Percentiles rank a stretch among this genome's conserved stretches.
Evolutionary conservation across 2,888 invertebrate genomes (phyloP).

Genomic region (Drosophila robusta): DNA sequence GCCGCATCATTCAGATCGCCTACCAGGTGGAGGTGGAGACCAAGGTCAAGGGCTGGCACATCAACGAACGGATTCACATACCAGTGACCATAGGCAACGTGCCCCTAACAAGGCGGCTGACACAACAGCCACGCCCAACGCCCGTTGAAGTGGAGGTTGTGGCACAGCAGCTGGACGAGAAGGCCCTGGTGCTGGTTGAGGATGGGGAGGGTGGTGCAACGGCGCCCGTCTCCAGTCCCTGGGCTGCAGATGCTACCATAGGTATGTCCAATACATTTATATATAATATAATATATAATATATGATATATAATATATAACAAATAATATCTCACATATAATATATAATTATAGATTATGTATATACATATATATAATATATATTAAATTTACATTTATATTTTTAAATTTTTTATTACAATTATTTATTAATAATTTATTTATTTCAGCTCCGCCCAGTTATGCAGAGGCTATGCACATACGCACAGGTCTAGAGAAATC

Average conservation of each 20-base stretch:
- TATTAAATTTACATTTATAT: too few species aligned
- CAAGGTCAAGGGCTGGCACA: constrained; percentile 73
- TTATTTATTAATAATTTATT: neutral
- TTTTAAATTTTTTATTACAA: neutral
- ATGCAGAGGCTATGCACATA: constrained; percentile 80
- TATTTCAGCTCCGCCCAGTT: constrained; percentile 80
- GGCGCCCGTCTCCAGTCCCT: constrained; percentile 45
- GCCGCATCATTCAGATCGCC: constrained; percentile 79
- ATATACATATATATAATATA: too few species aligned
- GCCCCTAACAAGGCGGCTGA: constrained; percentile 58
- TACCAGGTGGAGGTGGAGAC: constrained; percentile 81
- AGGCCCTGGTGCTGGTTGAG: constrained; percentile 52
- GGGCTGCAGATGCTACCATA: constrained; percentile 62
- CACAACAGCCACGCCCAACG: constrained; percentile 37
- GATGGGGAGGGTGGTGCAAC: constrained; percentile 1
- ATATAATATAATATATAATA: too few species aligned
- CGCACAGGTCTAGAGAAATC: constrained; percentile 18
- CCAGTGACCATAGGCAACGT: constrained; percentile 84
- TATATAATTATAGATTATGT: too few species aligned
- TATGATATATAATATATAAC: too few species aligned
- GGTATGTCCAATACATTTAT: constrained; percentile 40
- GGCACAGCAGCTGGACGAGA: constrained; percentile 57
- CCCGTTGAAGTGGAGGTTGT: constrained; percentile 39
- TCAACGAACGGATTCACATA: constrained; percentile 64
- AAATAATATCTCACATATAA: too few species aligned